Percentiles rank a stretch among this genome's conserved stretches.
Conservation (phyloP, 2,888 invertebrate genomes). For the Oasisia sp. region DNA sequence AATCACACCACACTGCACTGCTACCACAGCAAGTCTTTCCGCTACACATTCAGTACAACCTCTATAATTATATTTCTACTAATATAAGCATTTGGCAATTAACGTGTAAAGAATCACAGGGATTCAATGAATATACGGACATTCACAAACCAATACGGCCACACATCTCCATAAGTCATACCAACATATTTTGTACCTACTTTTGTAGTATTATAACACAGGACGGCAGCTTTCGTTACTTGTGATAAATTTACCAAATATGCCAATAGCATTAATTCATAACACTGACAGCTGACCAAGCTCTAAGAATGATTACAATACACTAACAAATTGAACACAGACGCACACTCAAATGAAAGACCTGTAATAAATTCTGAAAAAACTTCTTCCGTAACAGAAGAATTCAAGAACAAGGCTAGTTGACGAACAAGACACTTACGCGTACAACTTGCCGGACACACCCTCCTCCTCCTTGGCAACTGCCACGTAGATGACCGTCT, state of each 20-base stretch:
- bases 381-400: not conserved
- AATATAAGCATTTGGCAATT: too few relatives aligned
- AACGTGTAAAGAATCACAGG: too few relatives aligned
- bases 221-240: not conserved
- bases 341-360: not conserved
- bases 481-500: conserved; percentile 76
- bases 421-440: conserved; percentile 68
- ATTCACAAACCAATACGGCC: not conserved
- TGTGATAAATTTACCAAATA: not conserved
- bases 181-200: not conserved
- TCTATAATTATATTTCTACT: too few relatives aligned
- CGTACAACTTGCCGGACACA: conserved; percentile 78
- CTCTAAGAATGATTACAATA: not conserved
- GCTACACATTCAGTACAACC: too few relatives aligned
- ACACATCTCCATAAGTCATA: not conserved
- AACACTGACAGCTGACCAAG: not conserved
- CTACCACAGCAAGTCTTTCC: too few relatives aligned
- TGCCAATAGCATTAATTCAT: not conserved
- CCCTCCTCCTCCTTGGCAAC: conserved; percentile 74
- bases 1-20: too few relatives aligned
- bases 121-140: not conserved
- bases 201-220: not conserved
- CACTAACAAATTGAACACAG: not conserved
- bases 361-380: not conserved
- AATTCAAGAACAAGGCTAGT: not conserved